Conservation (phyloP, 2,113 vertebrate species). For the Lanius ludovicianus region DNA sequence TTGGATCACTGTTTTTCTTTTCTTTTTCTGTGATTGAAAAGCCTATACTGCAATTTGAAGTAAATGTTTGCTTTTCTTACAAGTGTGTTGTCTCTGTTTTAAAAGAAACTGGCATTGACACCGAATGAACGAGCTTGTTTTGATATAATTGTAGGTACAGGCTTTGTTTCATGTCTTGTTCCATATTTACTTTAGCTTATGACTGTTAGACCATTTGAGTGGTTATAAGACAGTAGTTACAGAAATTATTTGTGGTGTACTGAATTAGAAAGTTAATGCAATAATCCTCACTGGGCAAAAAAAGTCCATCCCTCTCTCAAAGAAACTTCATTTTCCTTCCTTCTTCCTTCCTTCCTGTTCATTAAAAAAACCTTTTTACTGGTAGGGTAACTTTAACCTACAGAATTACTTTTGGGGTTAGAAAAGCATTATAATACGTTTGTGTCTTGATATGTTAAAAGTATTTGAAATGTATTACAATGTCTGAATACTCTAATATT, state of each 20-base stretch:
- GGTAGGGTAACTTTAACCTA: background rate
- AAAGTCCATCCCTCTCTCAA: background rate
- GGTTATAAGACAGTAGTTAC: background rate
- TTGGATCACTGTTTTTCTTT: slow-evolving; percentile 72
- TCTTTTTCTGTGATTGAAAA: slow-evolving; percentile 81
- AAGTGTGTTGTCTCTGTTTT: slow-evolving; percentile 37
- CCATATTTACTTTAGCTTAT: background rate
- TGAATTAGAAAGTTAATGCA: background rate
- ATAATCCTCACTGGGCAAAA: background rate
- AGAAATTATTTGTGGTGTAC: background rate
- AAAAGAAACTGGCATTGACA: background rate
- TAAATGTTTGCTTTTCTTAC: slow-evolving; percentile 82
- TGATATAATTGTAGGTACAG: background rate
- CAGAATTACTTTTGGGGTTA: background rate
- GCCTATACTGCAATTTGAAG: slow-evolving; percentile 79
- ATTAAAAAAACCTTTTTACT: background rate
- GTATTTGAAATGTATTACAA: background rate
- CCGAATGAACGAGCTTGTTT: background rate
- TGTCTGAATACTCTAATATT: background rate
- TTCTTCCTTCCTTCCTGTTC: background rate
- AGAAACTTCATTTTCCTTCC: background rate
- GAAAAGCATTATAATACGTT: background rate
- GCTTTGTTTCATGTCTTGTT: background rate
- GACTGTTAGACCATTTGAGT: background rate
- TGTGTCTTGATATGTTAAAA: background rate